Base-by-base conservation (phyloP, 2,888 invertebrate species). In the Aproaerema taeniolella region DNA sequence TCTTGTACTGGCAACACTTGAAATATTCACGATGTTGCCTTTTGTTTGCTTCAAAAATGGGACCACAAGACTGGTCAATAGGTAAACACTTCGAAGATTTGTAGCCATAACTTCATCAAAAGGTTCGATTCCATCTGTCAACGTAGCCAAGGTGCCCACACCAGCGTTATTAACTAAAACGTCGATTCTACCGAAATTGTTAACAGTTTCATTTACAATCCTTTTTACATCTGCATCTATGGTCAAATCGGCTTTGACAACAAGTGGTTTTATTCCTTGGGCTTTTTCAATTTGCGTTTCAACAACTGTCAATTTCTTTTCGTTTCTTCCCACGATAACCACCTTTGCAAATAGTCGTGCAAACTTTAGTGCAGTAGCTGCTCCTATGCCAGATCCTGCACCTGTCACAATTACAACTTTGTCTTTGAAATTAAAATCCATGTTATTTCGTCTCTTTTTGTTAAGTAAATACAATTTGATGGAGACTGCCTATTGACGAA, bases 361-460 rank as follows among this genome's bases (percentile, higher is more conserved):
- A 38, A 83, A 80, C 25, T 52, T 50, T 8, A 69, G 2, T 1
- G 83, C 77, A 42, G 71, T 72, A 8, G 68, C 61, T 2, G 79
- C 74, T 11, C 83, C 83, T 30, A 83, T 79, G 1, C 83, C 83
- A 1, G 79, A 68, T 46, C 80, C 79, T 7, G 78, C 79, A 2
- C 82, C 82, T 2, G 82, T 82, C 34, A 82, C 59, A 32, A 82
- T 45, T 14, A 81, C 72, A 24, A 82, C 80, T 71, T 79, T 79
- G 34, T 67, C 54, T 11, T 51, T 52, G 56, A 79, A 80, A 39
- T 35, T 38, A 33, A 42, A 20, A 6, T 20, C 20, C 20, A 20
- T 20, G 4, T 20, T 20, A 6, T 6, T n/a, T n/a, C n/a, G n/a
- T n/a, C n/a, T n/a, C n/a, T n/a, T n/a, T n/a, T n/a, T n/a, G n/a